A percentile compares a stretch with the other conserved stretches of the same genome.
Evolutionary conservation across 2,888 invertebrate species (phyloP).

Genomic region (Steromphala cineraria): DNA sequence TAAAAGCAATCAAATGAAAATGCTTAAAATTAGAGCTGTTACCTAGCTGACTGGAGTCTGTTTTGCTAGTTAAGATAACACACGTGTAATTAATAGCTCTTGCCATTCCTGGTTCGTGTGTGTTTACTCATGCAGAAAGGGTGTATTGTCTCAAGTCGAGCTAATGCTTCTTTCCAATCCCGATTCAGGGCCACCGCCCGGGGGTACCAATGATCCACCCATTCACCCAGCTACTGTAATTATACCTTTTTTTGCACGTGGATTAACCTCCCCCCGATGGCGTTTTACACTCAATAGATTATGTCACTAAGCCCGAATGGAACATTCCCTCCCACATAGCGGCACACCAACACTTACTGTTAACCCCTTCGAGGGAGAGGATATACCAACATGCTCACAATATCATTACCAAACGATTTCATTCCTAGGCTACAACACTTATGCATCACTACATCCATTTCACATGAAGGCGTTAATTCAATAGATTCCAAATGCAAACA

Average conservation of each 20-base stretch:
- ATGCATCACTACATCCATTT: no score
- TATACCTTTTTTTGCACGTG: constrained; percentile 9
- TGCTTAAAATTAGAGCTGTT: neutral
- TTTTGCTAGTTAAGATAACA: constrained; percentile 12
- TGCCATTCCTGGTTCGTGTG: neutral
- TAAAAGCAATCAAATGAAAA: neutral
- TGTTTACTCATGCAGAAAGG: neutral
- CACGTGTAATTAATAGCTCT: neutral
- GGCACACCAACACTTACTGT: no score
- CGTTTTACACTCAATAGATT: neutral
- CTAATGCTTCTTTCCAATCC: neutral
- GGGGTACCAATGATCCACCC: neutral
- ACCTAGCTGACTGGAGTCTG: neutral
- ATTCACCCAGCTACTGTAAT: neutral
- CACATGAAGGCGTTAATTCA: no score
- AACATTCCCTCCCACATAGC: no score
- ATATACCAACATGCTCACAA: no score
- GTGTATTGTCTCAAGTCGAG: neutral
- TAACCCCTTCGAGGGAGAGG: no score
- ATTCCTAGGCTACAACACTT: no score
- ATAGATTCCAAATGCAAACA: no score
- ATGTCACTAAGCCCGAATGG: neutral
- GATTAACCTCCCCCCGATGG: neutral
- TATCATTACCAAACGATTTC: no score
- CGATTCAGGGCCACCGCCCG: neutral